Evolutionary conservation across 2,888 invertebrate species (phyloP).

Genomic region (Tenthredo notha): DNA sequence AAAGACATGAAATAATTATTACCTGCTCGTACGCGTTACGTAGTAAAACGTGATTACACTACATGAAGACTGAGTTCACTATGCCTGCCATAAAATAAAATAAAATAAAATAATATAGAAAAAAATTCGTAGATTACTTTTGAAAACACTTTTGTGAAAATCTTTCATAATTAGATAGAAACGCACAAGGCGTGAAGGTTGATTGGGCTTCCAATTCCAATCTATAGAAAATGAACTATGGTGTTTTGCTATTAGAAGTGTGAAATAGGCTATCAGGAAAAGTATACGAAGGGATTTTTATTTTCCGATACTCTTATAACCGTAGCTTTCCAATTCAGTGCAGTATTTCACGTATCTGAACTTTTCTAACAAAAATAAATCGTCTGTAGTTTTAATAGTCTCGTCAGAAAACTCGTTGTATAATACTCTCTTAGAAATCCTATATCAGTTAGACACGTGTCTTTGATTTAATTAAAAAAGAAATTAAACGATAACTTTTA

Average conservation of each 20-base stretch:
- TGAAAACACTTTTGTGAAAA: neutral
- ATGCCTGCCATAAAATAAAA: neutral
- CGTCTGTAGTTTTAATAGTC: neutral
- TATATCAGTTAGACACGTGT: too few species aligned
- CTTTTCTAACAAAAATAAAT: neutral
- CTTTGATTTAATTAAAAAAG: too few species aligned
- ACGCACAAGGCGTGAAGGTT: neutral
- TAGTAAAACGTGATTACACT: conserved; percentile 1
- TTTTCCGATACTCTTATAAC: neutral
- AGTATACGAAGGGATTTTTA: neutral
- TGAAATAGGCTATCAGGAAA: neutral
- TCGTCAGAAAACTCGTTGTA: neutral
- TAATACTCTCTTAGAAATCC: neutral
- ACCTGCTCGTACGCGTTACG: neutral
- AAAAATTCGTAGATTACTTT: conserved; percentile 5
- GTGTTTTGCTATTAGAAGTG: neutral
- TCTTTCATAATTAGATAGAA: conserved; percentile 10
- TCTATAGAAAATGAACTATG: neutral
- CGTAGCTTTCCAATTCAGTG: neutral
- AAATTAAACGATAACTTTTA: too few species aligned
- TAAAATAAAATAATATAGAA: too few species aligned
- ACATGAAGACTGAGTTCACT: neutral
- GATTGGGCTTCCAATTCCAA: neutral
- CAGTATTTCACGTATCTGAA: neutral
- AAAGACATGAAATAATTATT: conserved; percentile 20